Evolutionary conservation across 2,113 vertebrate genomes (phyloP), one percentile per base, ranked within the genome.

Genomic region (Halcyon senegalensis): DNA sequence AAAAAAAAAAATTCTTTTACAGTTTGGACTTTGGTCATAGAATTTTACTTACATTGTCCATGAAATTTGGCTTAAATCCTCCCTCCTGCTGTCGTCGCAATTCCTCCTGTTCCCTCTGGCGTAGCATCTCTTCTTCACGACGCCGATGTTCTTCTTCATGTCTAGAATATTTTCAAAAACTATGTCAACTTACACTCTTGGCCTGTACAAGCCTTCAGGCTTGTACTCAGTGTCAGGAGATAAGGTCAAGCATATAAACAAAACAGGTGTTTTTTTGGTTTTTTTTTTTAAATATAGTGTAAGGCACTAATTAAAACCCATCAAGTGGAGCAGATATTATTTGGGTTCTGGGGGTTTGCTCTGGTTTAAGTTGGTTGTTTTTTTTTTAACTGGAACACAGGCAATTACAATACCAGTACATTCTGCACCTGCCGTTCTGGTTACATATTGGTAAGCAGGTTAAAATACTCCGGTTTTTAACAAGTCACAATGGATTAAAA

Each of bases 111-210:
- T 99, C 99, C 94, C 99, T 98, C 95, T 99, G 99, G 35, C 99
- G 98, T 8, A 99, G 98, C 98, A 99, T 98, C 90, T 99, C 99
- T 89, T 99, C 99, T 93, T 99, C 99, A 84, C 99, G 98, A 44
- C 99, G 98, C 48, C 99, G 98, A 74, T 99, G 98, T 43, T 99
- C 99, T 91, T 99, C 99, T 96, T 99, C 99, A 46, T 99, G 99
- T 35, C 96, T 97, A 87, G 16, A 70, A 84, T 17, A 48, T 82
- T 89, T 91, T 76, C 23, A 69, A 64, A 63, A 95, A 48, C 37
- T 62, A 27, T 5, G 25, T 87, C n/a, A 84, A 7, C 27, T 89
- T 62, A 78, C 11, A 53, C 23, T 84, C 51, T 23, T 58, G 28
- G 75, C 21, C 16, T 73, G 5, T 43, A 15, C 41, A 43, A 43